Evolutionary conservation across 2,797 vertebrate genomes (phyloP).

Genomic region (Toxotes lorentzi): DNA sequence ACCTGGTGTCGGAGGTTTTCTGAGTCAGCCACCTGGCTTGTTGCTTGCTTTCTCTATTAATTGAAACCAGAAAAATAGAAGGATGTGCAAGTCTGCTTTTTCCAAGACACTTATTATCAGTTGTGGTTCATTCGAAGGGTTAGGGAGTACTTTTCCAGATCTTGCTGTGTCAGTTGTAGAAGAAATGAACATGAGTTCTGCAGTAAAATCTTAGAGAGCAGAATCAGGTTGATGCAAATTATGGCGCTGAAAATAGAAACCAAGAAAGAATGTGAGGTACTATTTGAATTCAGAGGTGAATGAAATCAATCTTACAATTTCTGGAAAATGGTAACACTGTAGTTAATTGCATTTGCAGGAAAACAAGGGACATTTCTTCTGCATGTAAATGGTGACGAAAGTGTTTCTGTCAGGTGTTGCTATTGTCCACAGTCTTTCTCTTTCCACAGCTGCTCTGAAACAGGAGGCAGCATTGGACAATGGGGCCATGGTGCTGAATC

Average conservation of each 20-base stretch:
- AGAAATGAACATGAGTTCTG: constrained; percentile 2
- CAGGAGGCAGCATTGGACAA: constrained; percentile 83
- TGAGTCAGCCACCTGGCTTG: constrained; percentile 69
- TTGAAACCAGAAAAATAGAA: constrained; percentile 42
- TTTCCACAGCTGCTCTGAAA: constrained; percentile 85
- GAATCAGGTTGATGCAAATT: not conserved
- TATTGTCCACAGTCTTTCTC: not conserved
- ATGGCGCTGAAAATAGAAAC: not conserved
- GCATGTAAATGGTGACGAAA: constrained; percentile 1
- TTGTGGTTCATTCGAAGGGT: constrained; percentile 43
- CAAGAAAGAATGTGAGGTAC: not conserved
- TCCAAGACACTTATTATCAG: constrained; percentile 17
- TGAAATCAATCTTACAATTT: not conserved
- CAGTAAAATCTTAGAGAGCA: constrained; percentile 5
- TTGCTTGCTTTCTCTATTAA: constrained; percentile 34
- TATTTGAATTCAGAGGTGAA: not conserved
- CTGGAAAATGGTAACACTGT: not conserved
- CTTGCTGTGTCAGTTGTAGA: constrained; percentile 26
- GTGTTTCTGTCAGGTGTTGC: constrained; percentile 6
- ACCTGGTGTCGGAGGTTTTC: constrained; percentile 61
- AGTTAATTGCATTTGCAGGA: not conserved
- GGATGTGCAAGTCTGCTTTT: constrained; percentile 27
- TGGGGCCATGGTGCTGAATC: constrained; percentile 89
- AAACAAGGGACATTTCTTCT: not conserved
- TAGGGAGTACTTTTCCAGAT: constrained; percentile 28